These are phyloP conservation scores for Holotrichia oblita DNA, from an alignment of 1,140 invertebrate species.

Conservation along the genomic window DNA sequence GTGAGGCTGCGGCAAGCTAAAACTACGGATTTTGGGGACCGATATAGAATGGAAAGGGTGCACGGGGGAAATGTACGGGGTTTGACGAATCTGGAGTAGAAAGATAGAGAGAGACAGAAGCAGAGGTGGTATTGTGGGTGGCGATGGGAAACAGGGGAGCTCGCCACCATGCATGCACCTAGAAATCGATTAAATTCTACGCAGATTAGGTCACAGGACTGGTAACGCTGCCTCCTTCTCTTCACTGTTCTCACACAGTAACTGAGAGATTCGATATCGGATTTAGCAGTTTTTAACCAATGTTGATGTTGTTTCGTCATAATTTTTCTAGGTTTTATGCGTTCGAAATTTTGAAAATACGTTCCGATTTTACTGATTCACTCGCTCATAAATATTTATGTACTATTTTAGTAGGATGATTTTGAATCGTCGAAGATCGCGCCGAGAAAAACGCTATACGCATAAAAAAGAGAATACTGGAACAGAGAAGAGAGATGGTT, in stretches of 20 bases:
- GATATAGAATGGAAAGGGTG: slow-evolving; percentile 36
- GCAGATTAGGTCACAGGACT: slow-evolving; percentile 39
- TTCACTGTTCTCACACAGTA: slow-evolving; percentile 26
- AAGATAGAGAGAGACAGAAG: slow-evolving; percentile 26
- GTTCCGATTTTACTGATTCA: no score
- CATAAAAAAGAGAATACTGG: not conserved
- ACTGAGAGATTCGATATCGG: slow-evolving; percentile 22
- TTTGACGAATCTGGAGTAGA: slow-evolving; percentile 22
- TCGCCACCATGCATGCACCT: slow-evolving; percentile 41
- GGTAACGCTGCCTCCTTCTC: slow-evolving; percentile 15
- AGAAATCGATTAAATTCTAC: slow-evolving; percentile 41
- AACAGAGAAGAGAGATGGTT: not conserved
- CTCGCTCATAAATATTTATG: no score
- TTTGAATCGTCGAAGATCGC: not conserved
- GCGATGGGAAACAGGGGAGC: slow-evolving; percentile 36
- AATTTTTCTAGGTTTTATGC: not conserved
- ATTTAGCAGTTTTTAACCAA: slow-evolving; percentile 9
- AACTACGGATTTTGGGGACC: slow-evolving; percentile 36
- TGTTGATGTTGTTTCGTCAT: not conserved
- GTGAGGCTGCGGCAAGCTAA: slow-evolving; percentile 39
- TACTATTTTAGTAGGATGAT: no score
- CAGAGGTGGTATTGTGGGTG: slow-evolving; percentile 43
- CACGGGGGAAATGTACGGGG: slow-evolving; percentile 17
- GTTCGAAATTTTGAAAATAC: not conserved
- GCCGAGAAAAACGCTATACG: not conserved